Base-by-base conservation (phyloP, 2,797 vertebrate species). In the Coregonus ussuriensis region DNA sequence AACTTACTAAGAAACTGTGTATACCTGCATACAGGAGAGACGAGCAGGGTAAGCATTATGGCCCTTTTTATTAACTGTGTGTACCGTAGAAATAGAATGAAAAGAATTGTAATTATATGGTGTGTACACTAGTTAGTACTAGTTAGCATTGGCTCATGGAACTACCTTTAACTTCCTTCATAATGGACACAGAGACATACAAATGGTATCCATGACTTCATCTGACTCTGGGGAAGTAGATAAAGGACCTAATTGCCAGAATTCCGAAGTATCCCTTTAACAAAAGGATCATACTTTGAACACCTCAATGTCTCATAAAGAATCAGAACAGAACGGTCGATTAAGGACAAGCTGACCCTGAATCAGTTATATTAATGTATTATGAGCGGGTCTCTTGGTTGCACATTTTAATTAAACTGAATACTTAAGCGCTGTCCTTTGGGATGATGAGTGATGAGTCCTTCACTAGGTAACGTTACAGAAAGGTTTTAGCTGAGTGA, bases 401-500 rank as follows among this genome's bases (percentile, higher is more conserved):
- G 35, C 25, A 56, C 66, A 75, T 62, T 69, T 62, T 66, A 71
- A 71, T 77, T 74, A 81, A 70, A 21, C 3, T 74, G 71, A 79
- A 84, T 79, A 79, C 77, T 72, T 76, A 74, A 85, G 74, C 66
- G 29, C 76, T 14, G 65, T 71, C 81, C 65, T 74, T 66, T 74
- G 4, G 9, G 35, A 59, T 11, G 41, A 47, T 47, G 41, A 47
- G 41, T 7, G 1, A 14, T 35, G 72, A 74, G 52, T 14, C 7
- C 71, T 56, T 56, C 15, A 77, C 71, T 54, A 80, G 79, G 82
- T 74, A 74, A 68, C 75, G 66, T 81, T 79, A 83, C 74, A 54
- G 47, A 47, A 72, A 83, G 52, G 11, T 7, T 72, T 53, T 14
- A 81, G 84, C 77, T 82, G 85, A 86, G 81, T 93, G 92, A 92